Percentiles rank a stretch among this genome's conserved stretches.
Evolutionary conservation across 2,888 invertebrate genomes (phyloP).

Genomic region (Pseudoips prasinana): DNA sequence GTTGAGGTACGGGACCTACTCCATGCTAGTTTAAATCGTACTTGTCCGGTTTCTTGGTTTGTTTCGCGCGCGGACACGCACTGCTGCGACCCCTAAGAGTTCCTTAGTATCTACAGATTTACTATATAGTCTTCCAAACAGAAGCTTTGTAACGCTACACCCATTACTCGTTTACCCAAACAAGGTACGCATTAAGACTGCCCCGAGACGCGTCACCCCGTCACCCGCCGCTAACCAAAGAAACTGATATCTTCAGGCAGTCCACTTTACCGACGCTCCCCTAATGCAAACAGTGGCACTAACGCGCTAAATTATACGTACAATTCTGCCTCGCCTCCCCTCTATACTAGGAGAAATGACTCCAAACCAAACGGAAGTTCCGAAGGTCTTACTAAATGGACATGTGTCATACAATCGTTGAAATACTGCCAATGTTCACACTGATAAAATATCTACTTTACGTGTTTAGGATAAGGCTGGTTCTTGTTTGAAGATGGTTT

Average conservation of each 20-base stretch:
- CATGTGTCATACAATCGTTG: constrained; percentile 54
- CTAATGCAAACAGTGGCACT: constrained; percentile 29
- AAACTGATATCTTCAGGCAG: constrained; percentile 19
- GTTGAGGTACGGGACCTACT: too few species aligned
- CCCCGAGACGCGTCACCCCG: background rate
- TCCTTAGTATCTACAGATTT: too few species aligned
- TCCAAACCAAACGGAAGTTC: constrained; percentile 41
- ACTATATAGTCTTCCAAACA: background rate
- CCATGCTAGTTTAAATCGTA: too few species aligned
- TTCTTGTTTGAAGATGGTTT: constrained; percentile 12
- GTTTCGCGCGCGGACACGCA: too few species aligned
- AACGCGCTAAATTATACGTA: constrained; percentile 33
- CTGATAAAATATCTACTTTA: constrained; percentile 25
- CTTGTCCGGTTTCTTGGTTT: too few species aligned
- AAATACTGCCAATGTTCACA: constrained; percentile 32
- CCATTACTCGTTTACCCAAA: background rate
- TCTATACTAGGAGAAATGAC: constrained; percentile 31
- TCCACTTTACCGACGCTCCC: constrained; percentile 20
- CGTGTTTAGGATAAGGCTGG: constrained; percentile 15
- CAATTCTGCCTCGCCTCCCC: constrained; percentile 27
- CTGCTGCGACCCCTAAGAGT: too few species aligned
- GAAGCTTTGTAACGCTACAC: background rate
- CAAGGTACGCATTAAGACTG: background rate
- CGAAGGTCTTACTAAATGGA: constrained; percentile 55
- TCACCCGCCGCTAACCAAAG: background rate